phyloP scores from a whole-genome alignment of 2,888 invertebrate species.

The Cataglyphis livida region DNA sequence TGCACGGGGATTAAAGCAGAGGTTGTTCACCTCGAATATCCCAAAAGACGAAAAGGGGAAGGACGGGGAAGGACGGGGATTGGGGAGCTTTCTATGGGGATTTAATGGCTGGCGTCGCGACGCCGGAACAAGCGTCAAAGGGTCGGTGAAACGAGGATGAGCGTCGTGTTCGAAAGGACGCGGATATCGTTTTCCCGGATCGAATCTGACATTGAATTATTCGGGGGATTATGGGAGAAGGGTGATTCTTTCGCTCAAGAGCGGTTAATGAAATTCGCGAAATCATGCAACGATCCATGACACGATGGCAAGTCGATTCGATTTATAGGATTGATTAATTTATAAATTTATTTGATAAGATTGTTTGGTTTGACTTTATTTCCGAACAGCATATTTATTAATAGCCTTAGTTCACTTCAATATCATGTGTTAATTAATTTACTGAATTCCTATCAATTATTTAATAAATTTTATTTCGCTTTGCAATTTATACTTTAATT shows the following conservation, averaged over 20 bases:
- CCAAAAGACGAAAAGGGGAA: not conserved
- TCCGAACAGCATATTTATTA: not conserved
- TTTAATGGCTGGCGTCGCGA: constrained; percentile 62
- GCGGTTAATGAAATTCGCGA: constrained; percentile 22
- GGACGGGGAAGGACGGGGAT: not conserved
- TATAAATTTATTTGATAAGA: not conserved
- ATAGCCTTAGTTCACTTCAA: not conserved
- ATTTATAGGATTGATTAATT: not conserved
- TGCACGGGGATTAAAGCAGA: constrained; percentile 24
- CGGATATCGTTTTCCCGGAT: constrained; percentile 51
- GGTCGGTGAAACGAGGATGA: constrained; percentile 49
- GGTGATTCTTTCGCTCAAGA: not conserved
- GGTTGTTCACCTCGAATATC: constrained; percentile 54
- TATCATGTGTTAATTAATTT: not conserved
- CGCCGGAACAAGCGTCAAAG: constrained; percentile 63
- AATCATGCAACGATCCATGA: not conserved
- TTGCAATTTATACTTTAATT: no score
- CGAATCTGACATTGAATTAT: constrained; percentile 47
- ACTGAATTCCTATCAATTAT: not conserved
- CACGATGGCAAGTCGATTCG: not conserved
- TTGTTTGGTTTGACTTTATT: not conserved
- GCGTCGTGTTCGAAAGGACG: constrained; percentile 60
- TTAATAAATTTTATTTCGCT: not conserved
- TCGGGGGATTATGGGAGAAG: constrained; percentile 9
- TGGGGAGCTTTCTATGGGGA: constrained; percentile 37